phyloP scores from a whole-genome alignment of 2,113 vertebrate species.

The Gymnocephalus cernua region DNA sequence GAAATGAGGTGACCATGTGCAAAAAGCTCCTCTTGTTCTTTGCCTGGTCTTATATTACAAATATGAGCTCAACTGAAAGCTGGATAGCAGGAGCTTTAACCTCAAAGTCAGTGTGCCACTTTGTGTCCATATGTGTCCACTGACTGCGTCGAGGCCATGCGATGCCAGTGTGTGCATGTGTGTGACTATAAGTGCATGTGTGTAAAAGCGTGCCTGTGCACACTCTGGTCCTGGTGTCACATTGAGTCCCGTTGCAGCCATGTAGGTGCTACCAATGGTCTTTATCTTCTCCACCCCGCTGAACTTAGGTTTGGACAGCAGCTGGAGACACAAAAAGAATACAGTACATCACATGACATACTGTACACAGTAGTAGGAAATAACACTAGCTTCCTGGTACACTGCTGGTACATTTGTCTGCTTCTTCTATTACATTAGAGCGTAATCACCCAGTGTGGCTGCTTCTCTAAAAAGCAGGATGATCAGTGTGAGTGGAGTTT shows the following conservation, averaged over 20 bases:
- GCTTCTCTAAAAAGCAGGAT: slow-evolving; percentile 35
- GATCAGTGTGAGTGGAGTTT: slow-evolving; percentile 49
- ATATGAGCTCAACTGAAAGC: neutral
- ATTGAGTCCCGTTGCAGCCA: slow-evolving; percentile 97
- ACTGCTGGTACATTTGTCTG: neutral
- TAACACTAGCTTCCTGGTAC: neutral
- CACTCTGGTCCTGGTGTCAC: slow-evolving; percentile 92
- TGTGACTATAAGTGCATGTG: neutral
- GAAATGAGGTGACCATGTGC: neutral
- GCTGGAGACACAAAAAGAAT: slow-evolving; percentile 75
- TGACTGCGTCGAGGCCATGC: neutral
- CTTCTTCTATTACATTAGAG: neutral
- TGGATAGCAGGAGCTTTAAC: neutral
- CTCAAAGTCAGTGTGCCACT: neutral
- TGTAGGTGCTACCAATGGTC: slow-evolving; percentile 99
- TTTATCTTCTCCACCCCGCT: slow-evolving; percentile 99
- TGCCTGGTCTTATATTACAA: neutral
- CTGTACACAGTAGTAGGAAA: slow-evolving; percentile 3
- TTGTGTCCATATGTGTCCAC: neutral
- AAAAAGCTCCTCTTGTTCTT: neutral
- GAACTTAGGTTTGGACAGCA: slow-evolving; percentile 97
- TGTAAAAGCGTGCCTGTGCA: slow-evolving; percentile 85
- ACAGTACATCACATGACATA: neutral
- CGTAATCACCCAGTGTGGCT: slow-evolving; percentile 1
- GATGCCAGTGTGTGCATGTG: neutral